Conservation (phyloP, 2,888 invertebrate species). For the Drosophila diplacantha region DNA sequence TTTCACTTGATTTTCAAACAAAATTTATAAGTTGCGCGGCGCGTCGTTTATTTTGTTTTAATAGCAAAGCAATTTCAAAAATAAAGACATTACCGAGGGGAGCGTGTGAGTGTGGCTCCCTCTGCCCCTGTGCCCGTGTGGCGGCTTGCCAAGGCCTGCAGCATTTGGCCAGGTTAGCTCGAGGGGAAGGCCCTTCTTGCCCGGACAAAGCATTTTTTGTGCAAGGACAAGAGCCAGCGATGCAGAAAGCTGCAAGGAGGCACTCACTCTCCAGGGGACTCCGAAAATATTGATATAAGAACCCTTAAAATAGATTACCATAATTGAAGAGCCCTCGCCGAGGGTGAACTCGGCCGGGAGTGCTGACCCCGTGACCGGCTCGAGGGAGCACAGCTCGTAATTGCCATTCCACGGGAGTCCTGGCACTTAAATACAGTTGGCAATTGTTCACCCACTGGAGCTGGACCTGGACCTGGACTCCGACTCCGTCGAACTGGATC, state of each 20-base stretch:
- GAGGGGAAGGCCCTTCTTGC: background rate
- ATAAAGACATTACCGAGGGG: constrained; percentile 37
- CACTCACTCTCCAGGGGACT: background rate
- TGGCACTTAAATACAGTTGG: constrained; percentile 15
- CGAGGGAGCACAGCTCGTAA: constrained; percentile 7
- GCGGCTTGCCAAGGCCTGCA: constrained; percentile 40
- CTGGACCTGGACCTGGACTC: background rate
- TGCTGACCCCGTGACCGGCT: constrained; percentile 29
- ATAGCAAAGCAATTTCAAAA: constrained; percentile 48
- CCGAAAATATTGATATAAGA: constrained; percentile 31
- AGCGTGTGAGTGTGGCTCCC: background rate
- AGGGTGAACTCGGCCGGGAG: background rate
- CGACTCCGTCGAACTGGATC: background rate
- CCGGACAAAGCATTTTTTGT: constrained; percentile 6
- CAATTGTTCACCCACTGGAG: constrained; percentile 3
- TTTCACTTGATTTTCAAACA: constrained; percentile 49
- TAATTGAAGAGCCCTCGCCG: constrained; percentile 23
- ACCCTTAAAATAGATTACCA: constrained; percentile 28
- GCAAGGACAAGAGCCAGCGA: constrained; percentile 9
- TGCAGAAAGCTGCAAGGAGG: constrained; percentile 1
- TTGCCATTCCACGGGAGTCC: constrained; percentile 16
- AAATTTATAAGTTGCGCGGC: constrained; percentile 57
- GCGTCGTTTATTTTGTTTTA: constrained; percentile 50
- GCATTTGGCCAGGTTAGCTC: constrained; percentile 24
- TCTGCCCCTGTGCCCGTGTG: background rate